Evolutionary conservation across 2,113 vertebrate species (phyloP).

Genomic region (Mormoops blainvillei): DNA sequence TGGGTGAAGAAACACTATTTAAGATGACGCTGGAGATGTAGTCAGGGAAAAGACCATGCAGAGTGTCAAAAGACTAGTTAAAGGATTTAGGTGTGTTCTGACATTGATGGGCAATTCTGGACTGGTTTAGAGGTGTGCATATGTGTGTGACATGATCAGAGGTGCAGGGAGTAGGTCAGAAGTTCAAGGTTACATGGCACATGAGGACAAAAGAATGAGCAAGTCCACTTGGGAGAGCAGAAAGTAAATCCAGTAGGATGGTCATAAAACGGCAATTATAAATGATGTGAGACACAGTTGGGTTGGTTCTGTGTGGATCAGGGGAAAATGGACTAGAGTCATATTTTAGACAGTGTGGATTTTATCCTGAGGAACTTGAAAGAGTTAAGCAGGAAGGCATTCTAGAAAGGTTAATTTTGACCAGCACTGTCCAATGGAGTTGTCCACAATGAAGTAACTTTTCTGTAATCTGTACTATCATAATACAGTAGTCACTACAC

Average conservation of each 20-base stretch:
- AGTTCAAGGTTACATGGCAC: not conserved
- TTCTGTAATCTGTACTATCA: not conserved
- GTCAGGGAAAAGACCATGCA: not conserved
- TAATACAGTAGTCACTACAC: not conserved
- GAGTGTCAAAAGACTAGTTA: not conserved
- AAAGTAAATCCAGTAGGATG: not conserved
- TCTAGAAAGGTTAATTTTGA: not conserved
- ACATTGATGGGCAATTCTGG: not conserved
- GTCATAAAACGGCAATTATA: not conserved
- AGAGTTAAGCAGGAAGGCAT: not conserved
- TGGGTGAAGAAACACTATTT: not conserved
- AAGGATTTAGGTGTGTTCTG: not conserved
- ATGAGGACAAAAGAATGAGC: not conserved
- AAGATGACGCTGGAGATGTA: not conserved
- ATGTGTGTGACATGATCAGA: not conserved
- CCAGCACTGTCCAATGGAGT: not conserved
- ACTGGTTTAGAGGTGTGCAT: not conserved
- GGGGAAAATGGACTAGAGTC: not conserved
- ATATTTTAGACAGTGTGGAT: not conserved
- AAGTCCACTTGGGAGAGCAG: not conserved
- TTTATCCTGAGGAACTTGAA: not conserved
- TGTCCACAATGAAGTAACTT: not conserved
- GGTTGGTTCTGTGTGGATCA: not conserved
- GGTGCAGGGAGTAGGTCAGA: not conserved
- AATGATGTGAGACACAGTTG: not conserved